These are phyloP conservation scores for Lysandra coridon DNA, from an alignment of 2,888 invertebrate species.

Conservation along the genomic window DNA sequence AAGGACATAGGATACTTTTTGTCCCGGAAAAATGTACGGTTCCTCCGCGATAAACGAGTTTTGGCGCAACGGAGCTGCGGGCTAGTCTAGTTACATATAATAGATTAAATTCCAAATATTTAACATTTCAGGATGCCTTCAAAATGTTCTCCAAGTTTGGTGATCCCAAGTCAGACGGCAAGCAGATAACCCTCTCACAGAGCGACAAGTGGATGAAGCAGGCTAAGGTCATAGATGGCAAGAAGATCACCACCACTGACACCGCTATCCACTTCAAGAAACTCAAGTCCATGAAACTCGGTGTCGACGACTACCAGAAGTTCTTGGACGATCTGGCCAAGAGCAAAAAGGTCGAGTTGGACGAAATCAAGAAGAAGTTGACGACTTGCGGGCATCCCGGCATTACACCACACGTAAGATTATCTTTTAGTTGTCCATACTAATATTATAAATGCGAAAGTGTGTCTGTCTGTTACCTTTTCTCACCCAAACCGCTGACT, in stretches of 20 bases:
- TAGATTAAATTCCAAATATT: background rate
- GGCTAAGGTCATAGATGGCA: constrained; percentile 88
- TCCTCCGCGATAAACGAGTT: no score
- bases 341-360: constrained; percentile 88
- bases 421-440: no score
- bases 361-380: constrained; percentile 90
- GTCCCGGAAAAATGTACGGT: no score
- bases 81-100: no score
- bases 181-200: constrained; percentile 91
- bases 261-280: constrained; percentile 95
- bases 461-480: no score
- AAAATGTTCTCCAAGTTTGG: constrained; percentile 93
- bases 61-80: no score
- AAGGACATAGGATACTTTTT: no score
- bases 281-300: constrained; percentile 89
- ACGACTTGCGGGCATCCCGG: constrained; percentile 90
- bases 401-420: constrained; percentile 64
- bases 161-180: constrained; percentile 91
- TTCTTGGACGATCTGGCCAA: constrained; percentile 93
- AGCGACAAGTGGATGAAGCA: constrained; percentile 98
- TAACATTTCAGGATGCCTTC: constrained; percentile 84
- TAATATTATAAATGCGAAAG: no score
- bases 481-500: no score
- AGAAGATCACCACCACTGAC: constrained; percentile 93
- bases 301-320: constrained; percentile 88